Evolutionary conservation across 2,113 vertebrate genomes (phyloP), one percentile per base, ranked within the genome.

Genomic region (Mormyrus lacerda): DNA sequence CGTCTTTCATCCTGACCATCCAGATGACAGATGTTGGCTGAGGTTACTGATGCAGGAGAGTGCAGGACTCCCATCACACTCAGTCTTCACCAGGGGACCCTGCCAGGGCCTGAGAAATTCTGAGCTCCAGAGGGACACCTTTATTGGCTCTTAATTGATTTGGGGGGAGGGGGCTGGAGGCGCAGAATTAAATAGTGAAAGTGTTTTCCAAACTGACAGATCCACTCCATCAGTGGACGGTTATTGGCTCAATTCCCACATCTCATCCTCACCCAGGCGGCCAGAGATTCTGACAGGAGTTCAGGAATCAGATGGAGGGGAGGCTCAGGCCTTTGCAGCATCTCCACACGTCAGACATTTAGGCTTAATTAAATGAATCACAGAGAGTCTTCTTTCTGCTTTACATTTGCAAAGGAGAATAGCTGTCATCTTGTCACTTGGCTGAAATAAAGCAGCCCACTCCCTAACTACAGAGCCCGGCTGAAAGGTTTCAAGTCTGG

Each of bases 191-290:
- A 89, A 89, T 10, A 79, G 73, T 15, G 45, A 39, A 50, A 44
- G 88, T 44, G 69, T 53, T 89, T 53, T 89, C 73, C 73, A 39
- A 73, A 73, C 87, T 13, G 61, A 50, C 42, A 51, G 65, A 51
- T 44, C 27, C 48, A 50, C 65, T 51, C 87, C 24, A 65, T 35
- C 87, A 88, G 87, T 9, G 45, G 31, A 88, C 31, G 87, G 61
- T 48, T 88, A 50, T 73, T 48, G 87, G 88, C 88, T 89, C 48
- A 24, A 76, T 44, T 83, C 73, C 45, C 88, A 83, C 69, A 51
- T 15, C 45, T 19, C 65, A n/a, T 73, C 69, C 48, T 15, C 47
- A 4, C 44, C 9, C 3, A 53, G 42, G 4, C 53, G 45, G 15
- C 73, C 27, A 39, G 88, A 35, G 69, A 89, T 89, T 82, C 88